Base-by-base conservation (phyloP, 1,140 invertebrate species). In the Steinernema feltiae region DNA sequence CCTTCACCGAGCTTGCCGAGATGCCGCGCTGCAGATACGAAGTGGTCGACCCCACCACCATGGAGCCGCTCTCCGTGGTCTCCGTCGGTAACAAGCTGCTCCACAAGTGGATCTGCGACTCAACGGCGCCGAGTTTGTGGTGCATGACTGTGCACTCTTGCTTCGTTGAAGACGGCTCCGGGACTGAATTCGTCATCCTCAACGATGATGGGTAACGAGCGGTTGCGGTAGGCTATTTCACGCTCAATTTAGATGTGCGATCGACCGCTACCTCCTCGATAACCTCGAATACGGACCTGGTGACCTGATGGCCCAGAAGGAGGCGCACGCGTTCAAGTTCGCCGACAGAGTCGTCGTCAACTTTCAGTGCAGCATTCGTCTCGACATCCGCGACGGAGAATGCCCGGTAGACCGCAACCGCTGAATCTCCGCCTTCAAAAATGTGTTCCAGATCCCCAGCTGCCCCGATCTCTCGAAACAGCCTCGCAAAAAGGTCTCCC, bases 281-380 rank as follows among this genome's bases (percentile, higher is more conserved):
- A 85, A 86, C 70, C 53, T 85, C 17, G 82, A 83, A 69, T 86
- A 86, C 75, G 84, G 81, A 2, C 79, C 83, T 46, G 76, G 71
- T 46, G 48, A 73, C 24, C 78, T 82, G 17, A 78, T 69, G 35
- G 83, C 83, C 18, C 83, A 86, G 70, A 86, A 86, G 48, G 85
- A 85, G 70, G 83, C 84, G 1, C 83, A 86, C 71, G 82, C 82
- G 15, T 82, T 85, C 74, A 79, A 86, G 69, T 86, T 85, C 72
- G 83, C 83, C 46, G 83, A 85, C 71, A 71, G 74, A n/a, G 82
- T 85, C 12, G 83, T 85, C 29, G 83, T 86, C 27, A 86, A 85
- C 46, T 85, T 85, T 72, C 83, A 85, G 71, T 85, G 83, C 76
- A 79, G 70, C 30, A 80, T 85, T 30, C 69, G 83, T 41, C 41